Evolutionary conservation across 1,140 invertebrate species (phyloP), one percentile per base, ranked within the genome.

Genomic region (Heliconius hewitsoni): DNA sequence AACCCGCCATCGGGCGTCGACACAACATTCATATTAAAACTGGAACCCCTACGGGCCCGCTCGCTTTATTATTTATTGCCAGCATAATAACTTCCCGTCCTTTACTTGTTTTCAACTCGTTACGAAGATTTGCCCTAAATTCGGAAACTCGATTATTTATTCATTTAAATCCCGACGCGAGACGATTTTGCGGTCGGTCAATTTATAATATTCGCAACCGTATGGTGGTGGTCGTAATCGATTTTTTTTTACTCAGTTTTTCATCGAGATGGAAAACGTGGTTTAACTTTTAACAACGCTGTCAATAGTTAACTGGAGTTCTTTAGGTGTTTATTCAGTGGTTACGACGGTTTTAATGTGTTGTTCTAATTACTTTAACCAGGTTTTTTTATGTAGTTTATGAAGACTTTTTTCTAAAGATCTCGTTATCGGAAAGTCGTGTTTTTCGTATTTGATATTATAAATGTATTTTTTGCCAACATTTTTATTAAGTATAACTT

Each of bases 21-120:
- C 79, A 80, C 79, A 73, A 81, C 85, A 85, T 87, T 85, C 82
- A 86, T 92, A 92, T 91, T 92, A 92, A 90, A 89, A 91, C 84
- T 90, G 88, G 71, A 79, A 75, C 82, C 88, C 83, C 88, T 78
- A 55, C 80, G 84, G 89, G 83, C 81, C 82, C 81, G 80, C 84
- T 86, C 83, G 89, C 86, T 92, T 88, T 92, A 93, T 93, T 93
- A 92, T 93, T 92, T 92, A 93, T 91, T 89, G 87, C 89, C 76
- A 46, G 80, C 79, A 80, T 84, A 84, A 84, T 84, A 84, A 83
- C 52, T 83, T 84, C 84, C 81, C 83, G 78, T 85, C 86, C 66
- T 91, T 90, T 93, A 91, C 93, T 94, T 93, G 92, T 93, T 92
- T 87, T 85, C 86, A 92, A 93, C 92, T 92, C 91, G 91, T 92